Evolutionary conservation across 2,888 invertebrate genomes (phyloP).

Genomic region (Tachina fera): DNA sequence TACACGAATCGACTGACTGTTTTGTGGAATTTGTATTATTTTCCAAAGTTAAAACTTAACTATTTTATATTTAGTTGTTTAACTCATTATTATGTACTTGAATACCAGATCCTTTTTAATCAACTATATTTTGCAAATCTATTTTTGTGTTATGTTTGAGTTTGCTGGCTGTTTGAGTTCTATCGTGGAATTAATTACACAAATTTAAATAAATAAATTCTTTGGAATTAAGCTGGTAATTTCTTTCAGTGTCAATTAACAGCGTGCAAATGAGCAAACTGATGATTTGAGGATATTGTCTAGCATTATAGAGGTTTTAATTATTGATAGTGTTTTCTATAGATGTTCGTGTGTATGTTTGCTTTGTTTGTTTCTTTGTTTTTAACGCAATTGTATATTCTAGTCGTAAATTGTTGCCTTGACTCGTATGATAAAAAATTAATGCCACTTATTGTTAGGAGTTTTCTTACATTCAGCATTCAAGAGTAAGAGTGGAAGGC

Average conservation of each 20-base stretch:
- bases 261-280: slow-evolving; percentile 47
- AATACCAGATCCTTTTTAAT: no score
- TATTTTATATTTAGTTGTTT: no score
- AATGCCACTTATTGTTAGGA: slow-evolving; percentile 68
- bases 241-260: slow-evolving; percentile 52
- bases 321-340: slow-evolving; percentile 64
- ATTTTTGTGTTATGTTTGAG: no score
- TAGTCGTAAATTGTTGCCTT: slow-evolving; percentile 66
- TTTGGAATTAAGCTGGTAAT: background rate
- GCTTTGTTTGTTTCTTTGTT: background rate
- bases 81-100: no score
- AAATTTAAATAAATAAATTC: background rate
- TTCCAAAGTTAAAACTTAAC: no score
- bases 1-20: no score
- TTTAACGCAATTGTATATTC: background rate
- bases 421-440: slow-evolving; percentile 66
- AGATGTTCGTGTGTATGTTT: background rate
- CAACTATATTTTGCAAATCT: no score
- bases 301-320: slow-evolving; percentile 62
- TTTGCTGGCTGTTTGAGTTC: no score
- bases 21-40: no score
- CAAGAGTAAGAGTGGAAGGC: slow-evolving; percentile 36
- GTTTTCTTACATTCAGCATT: slow-evolving; percentile 63
- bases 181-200: background rate
- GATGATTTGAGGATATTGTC: slow-evolving; percentile 50